phyloP scores from a whole-genome alignment of 2,797 vertebrate species.

The Sebastes elongatus region DNA sequence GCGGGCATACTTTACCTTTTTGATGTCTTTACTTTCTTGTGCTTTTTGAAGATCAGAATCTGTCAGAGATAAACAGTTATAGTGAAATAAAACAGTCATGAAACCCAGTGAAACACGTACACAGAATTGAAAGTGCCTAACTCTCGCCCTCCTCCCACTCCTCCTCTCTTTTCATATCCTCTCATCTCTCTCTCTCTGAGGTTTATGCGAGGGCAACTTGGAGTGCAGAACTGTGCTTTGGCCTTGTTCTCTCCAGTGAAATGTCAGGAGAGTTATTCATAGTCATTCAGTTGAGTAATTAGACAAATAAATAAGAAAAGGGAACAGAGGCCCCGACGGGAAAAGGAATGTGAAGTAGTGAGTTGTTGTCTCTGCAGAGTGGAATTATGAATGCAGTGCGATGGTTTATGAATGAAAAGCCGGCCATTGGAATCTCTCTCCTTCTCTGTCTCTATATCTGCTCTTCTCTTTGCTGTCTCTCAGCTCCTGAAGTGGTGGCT shows the following conservation, averaged over 20 bases:
- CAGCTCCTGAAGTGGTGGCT: slow-evolving; percentile 90
- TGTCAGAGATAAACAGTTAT: slow-evolving; percentile 11
- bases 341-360: slow-evolving; percentile 21
- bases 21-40: slow-evolving; percentile 11
- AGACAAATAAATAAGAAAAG: slow-evolving; percentile 64
- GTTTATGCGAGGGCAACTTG: slow-evolving; percentile 43
- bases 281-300: slow-evolving; percentile 47
- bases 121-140: slow-evolving; percentile 35
- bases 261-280: slow-evolving; percentile 64
- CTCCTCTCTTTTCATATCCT: slow-evolving; percentile 34
- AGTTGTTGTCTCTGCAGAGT: background rate
- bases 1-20: slow-evolving; percentile 2
- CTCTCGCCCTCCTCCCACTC: background rate
- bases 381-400: slow-evolving; percentile 29
- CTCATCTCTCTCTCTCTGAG: slow-evolving; percentile 33
- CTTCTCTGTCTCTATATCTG: slow-evolving; percentile 1
- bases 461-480: slow-evolving; percentile 5
- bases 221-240: slow-evolving; percentile 44
- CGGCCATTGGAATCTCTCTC: background rate
- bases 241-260: slow-evolving; percentile 30
- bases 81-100: slow-evolving; percentile 1
- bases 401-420: slow-evolving; percentile 24
- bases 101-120: slow-evolving; percentile 19
- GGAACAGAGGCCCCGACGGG: slow-evolving; percentile 9
- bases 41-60: slow-evolving; percentile 33